Evolutionary conservation across 2,797 vertebrate species (phyloP).

Genomic region (Vultur gryphus): DNA sequence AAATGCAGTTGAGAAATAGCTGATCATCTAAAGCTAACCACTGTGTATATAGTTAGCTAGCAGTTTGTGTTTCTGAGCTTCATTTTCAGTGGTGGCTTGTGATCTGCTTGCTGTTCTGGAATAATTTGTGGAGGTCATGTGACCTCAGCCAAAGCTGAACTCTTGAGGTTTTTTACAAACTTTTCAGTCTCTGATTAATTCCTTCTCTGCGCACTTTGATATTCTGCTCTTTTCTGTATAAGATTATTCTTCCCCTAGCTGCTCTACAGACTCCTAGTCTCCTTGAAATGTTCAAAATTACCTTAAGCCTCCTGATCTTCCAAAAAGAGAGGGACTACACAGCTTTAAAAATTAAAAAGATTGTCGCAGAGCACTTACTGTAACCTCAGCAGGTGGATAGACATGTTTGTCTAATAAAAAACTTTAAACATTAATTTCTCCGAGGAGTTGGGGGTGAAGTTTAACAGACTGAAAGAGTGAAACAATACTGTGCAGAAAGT

Average conservation of each 20-base stretch:
- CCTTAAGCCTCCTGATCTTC: background rate
- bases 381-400: background rate
- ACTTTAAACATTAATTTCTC: background rate
- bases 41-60: background rate
- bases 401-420: background rate
- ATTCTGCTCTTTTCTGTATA: background rate
- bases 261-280: background rate
- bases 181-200: background rate
- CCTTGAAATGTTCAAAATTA: background rate
- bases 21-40: background rate
- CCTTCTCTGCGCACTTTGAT: background rate
- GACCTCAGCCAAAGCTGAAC: background rate
- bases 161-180: background rate
- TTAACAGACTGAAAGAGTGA: background rate
- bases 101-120: background rate
- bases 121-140: background rate
- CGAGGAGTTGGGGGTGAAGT: background rate
- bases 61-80: background rate
- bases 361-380: background rate
- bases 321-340: background rate
- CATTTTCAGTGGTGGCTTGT: background rate
- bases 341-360: background rate
- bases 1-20: background rate
- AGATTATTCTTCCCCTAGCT: background rate
- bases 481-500: background rate